A percentile compares a stretch with the other conserved stretches of the same genome.
phyloP scores from a whole-genome alignment of 2,113 vertebrate species.

The Hippocampus mohnikei region DNA sequence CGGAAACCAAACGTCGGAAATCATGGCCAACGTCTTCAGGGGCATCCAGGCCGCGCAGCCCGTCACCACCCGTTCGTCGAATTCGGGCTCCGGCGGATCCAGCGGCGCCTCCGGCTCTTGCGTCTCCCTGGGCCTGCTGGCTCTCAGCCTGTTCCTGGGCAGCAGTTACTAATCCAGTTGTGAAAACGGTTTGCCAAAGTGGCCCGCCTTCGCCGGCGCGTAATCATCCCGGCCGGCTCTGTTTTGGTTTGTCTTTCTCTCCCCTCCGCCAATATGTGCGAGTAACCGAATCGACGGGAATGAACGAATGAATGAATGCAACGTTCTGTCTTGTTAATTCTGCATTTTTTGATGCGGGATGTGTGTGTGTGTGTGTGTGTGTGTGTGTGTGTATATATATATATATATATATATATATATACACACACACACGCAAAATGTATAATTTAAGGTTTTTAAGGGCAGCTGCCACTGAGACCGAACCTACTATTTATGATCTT shows the following conservation, averaged over 20 bases:
- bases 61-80: conserved; percentile 29
- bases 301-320: neutral
- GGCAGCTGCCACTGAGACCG: neutral
- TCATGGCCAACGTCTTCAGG: conserved; percentile 47
- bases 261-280: neutral
- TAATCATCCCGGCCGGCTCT: neutral
- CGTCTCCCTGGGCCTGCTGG: conserved; percentile 33
- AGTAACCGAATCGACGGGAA: neutral
- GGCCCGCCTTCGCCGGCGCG: neutral
- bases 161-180: neutral
- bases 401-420: too few relatives aligned
- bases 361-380: neutral
- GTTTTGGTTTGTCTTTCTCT: neutral
- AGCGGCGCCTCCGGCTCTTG: neutral
- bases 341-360: neutral
- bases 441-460: neutral
- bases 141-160: conserved; percentile 14
- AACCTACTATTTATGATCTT: neutral
- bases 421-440: neutral
- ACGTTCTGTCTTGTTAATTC: neutral
- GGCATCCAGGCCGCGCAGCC: conserved; percentile 15
- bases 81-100: too few relatives aligned
- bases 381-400: too few relatives aligned
- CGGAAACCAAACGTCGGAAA: neutral
- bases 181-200: neutral